phyloP scores from a whole-genome alignment of 2,888 invertebrate genomes.

The Eristalinus aeneus region DNA sequence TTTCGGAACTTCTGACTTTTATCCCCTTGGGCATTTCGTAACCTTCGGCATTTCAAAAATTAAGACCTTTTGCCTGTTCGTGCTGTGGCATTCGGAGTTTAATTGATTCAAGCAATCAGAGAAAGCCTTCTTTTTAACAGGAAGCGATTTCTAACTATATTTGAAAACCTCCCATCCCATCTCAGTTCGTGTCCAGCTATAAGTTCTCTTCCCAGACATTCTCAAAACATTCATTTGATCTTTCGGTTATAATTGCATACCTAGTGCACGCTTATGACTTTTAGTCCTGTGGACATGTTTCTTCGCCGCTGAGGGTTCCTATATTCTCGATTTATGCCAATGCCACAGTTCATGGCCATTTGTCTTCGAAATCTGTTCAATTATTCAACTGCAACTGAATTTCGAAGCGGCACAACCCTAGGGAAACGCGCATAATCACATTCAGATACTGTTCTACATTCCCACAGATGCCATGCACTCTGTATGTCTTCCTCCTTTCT shows the following conservation, averaged over 20 bases:
- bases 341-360: background rate
- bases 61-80: too few relatives aligned
- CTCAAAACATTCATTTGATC: background rate
- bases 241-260: background rate
- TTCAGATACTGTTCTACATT: background rate
- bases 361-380: background rate
- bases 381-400: background rate
- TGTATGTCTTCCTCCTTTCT: constrained; percentile 56
- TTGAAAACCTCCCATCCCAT: background rate
- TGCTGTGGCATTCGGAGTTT: too few relatives aligned
- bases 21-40: too few relatives aligned
- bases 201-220: background rate
- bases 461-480: background rate
- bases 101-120: too few relatives aligned
- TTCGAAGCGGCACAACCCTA: background rate
- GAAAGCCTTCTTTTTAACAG: too few relatives aligned
- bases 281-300: background rate
- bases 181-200: too few relatives aligned
- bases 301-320: background rate
- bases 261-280: background rate
- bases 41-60: too few relatives aligned
- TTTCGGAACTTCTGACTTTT: too few relatives aligned
- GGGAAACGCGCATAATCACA: background rate
- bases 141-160: too few relatives aligned
- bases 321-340: background rate